Conservation (phyloP, 2,888 invertebrate species). For the Neelides folsomi region DNA sequence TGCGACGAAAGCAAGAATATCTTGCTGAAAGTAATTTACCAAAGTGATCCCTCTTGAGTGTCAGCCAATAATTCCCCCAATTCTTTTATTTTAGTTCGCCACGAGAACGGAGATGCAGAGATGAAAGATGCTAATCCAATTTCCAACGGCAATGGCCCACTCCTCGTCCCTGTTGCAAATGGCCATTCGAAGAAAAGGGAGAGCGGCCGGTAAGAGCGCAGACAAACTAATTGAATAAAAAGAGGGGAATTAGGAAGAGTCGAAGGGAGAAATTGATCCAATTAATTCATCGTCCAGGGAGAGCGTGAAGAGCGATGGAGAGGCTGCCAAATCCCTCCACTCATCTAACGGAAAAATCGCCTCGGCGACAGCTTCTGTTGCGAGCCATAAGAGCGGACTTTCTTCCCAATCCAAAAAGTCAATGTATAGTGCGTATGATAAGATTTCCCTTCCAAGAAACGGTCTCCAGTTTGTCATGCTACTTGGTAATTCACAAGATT, state of each 20-base stretch:
- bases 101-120: slow-evolving; percentile 50
- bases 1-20: slow-evolving; percentile 45
- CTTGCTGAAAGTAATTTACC: slow-evolving; percentile 29
- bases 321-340: slow-evolving; percentile 29
- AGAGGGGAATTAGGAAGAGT: background rate
- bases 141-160: slow-evolving; percentile 19
- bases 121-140: slow-evolving; percentile 43
- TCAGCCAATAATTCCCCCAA: no score
- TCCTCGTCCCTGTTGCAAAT: slow-evolving; percentile 13
- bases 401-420: slow-evolving; percentile 41
- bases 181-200: slow-evolving; percentile 39
- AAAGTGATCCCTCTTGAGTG: no score
- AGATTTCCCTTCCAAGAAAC: slow-evolving; percentile 57
- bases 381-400: slow-evolving; percentile 37
- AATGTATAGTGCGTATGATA: slow-evolving; percentile 51
- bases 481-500: slow-evolving; percentile 38
- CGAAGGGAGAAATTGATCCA: background rate
- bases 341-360: slow-evolving; percentile 26
- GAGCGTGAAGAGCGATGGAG: slow-evolving; percentile 31
- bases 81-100: slow-evolving; percentile 16
- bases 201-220: slow-evolving; percentile 41
- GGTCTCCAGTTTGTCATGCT: slow-evolving; percentile 50
- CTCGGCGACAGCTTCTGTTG: slow-evolving; percentile 28
- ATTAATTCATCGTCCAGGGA: slow-evolving; percentile 10
- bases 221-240: slow-evolving; percentile 36